Conservation (phyloP, 1,140 invertebrate species). For the Pararge aegeria region DNA sequence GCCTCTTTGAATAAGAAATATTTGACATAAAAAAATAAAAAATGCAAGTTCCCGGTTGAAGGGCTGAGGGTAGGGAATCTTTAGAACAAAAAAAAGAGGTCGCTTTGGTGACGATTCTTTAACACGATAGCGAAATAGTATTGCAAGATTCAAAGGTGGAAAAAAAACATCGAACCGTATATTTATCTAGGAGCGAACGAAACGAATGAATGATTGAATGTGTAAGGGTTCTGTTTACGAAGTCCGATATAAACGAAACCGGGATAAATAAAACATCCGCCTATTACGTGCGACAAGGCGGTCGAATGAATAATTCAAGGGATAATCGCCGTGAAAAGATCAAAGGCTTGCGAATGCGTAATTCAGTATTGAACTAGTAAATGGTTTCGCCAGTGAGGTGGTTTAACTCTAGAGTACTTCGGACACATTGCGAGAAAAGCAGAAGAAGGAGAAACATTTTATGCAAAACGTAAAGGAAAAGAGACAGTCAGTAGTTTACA, state of each 20-base stretch:
- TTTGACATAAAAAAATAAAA: too few species aligned
- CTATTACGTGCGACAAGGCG: constrained; percentile 30
- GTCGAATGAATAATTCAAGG: constrained; percentile 43
- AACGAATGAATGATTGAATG: constrained; percentile 23
- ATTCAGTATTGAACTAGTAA: constrained; percentile 23
- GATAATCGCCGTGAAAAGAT: constrained; percentile 45
- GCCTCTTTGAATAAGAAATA: too few species aligned
- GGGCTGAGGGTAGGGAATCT: too few species aligned
- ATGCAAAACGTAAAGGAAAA: too few species aligned
- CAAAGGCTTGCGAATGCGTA: constrained; percentile 38
- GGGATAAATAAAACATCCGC: constrained; percentile 34
- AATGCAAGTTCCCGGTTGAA: too few species aligned
- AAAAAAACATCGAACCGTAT: neutral
- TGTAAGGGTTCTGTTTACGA: constrained; percentile 22
- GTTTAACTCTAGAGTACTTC: neutral
- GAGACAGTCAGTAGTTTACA: too few species aligned
- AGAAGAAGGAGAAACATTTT: neutral
- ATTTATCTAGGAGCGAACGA: constrained; percentile 5
- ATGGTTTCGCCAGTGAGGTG: neutral
- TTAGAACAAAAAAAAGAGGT: too few species aligned
- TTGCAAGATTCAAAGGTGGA: neutral
- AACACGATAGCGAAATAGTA: too few species aligned
- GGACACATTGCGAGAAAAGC: neutral
- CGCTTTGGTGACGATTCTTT: too few species aligned
- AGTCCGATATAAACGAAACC: constrained; percentile 22